Percentiles rank a stretch among this genome's conserved stretches.
Evolutionary conservation across 2,888 invertebrate species (phyloP).

Genomic region (Electrophaes corylata): DNA sequence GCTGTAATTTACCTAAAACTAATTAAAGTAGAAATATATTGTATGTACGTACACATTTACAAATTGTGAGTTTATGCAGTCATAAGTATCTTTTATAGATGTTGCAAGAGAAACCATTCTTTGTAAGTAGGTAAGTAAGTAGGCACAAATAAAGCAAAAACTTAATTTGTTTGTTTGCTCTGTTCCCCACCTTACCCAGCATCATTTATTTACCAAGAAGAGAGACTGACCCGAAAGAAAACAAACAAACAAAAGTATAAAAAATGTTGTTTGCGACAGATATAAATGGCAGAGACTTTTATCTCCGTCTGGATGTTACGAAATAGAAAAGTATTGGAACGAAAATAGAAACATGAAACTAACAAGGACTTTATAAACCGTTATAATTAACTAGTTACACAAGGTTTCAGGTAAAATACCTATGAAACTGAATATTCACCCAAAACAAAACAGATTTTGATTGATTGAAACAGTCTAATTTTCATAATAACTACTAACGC

Average conservation of each 20-base stretch:
- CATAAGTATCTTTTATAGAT: background rate
- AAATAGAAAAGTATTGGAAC: slow-evolving; percentile 20
- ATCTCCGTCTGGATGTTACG: slow-evolving; percentile 12
- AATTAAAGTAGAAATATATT: too few relatives aligned
- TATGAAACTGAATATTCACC: too few relatives aligned
- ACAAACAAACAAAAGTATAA: slow-evolving; percentile 45
- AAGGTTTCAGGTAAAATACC: too few relatives aligned
- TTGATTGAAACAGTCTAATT: too few relatives aligned
- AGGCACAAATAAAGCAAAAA: background rate
- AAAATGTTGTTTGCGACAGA: slow-evolving; percentile 39
- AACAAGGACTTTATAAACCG: too few relatives aligned
- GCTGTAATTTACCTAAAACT: too few relatives aligned
- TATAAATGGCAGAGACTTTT: slow-evolving; percentile 24
- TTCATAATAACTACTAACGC: too few relatives aligned
- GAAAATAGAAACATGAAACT: too few relatives aligned
- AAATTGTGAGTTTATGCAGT: background rate
- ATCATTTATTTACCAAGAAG: slow-evolving; percentile 13
- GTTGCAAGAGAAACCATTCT: background rate
- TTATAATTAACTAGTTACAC: too few relatives aligned
- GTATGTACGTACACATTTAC: too few relatives aligned
- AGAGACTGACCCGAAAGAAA: slow-evolving; percentile 34
- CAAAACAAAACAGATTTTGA: too few relatives aligned
- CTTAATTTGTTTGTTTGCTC: slow-evolving; percentile 12
- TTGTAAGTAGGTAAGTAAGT: background rate
- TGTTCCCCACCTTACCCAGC: slow-evolving; percentile 1